These are phyloP conservation scores for Paradoxurus hermaphroditus DNA, from an alignment of 2,113 vertebrate species.

Conservation along the genomic window DNA sequence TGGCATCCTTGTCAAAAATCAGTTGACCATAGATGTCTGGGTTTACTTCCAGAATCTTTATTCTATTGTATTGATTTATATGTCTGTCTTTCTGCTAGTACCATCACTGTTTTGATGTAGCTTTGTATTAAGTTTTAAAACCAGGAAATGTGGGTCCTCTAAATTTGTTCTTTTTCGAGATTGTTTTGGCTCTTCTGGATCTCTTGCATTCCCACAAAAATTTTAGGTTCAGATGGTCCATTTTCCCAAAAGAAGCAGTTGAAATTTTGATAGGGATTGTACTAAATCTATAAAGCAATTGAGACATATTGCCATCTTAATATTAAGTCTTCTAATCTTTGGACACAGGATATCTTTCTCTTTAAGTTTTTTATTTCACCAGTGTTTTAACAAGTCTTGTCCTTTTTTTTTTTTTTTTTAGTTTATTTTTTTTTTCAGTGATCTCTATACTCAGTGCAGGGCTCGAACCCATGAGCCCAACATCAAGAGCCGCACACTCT, in stretches of 20 bases:
- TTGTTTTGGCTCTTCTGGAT: neutral
- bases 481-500: neutral
- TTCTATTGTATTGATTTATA: neutral
- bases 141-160: neutral
- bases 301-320: neutral
- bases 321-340: neutral
- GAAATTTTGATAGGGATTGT: neutral
- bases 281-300: neutral
- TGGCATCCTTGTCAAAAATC: neutral
- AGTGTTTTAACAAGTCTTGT: neutral
- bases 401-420: neutral
- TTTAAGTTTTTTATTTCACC: neutral
- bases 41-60: neutral
- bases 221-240: neutral
- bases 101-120: neutral
- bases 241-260: neutral
- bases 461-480: neutral
- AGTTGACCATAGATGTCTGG: neutral
- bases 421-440: neutral
- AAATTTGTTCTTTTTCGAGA: neutral
- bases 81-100: neutral
- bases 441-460: neutral
- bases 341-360: neutral
- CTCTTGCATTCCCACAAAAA: neutral
- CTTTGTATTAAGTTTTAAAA: slow-evolving; percentile 20